phyloP scores from a whole-genome alignment of 2,113 vertebrate genomes.

The Puffinus mauretanicus region DNA sequence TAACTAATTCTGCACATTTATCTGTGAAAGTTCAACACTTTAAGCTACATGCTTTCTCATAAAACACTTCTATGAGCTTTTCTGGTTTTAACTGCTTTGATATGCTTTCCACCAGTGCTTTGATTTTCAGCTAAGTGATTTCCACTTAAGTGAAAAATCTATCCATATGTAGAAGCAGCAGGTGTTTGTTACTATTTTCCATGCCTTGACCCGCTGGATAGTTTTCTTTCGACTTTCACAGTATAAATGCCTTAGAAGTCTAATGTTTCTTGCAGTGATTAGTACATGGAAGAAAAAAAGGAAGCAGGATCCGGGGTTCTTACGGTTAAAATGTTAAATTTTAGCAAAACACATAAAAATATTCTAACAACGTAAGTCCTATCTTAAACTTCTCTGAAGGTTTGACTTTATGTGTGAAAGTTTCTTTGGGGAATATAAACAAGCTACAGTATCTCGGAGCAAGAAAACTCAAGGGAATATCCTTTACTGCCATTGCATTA shows the following conservation, averaged over 20 bases:
- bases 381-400: background rate
- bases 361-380: background rate
- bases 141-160: constrained; percentile 46
- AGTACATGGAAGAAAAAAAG: background rate
- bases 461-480: constrained; percentile 30
- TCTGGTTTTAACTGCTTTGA: constrained; percentile 13
- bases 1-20: constrained; percentile 56
- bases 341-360: background rate
- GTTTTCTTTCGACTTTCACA: background rate
- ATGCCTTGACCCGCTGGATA: background rate
- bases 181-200: constrained; percentile 43
- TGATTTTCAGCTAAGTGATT: constrained; percentile 37
- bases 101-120: background rate
- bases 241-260: background rate
- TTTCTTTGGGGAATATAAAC: constrained; percentile 47
- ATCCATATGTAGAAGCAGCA: constrained; percentile 20
- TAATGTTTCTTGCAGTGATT: background rate
- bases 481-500: background rate
- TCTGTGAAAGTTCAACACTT: constrained; percentile 40
- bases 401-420: background rate
- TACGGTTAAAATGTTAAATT: background rate
- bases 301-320: background rate
- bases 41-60: constrained; percentile 21
- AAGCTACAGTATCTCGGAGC: background rate
- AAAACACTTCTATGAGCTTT: constrained; percentile 23